Evolutionary conservation across 1,140 invertebrate species (phyloP).

Genomic region (Lysiphlebus fabarum): DNA sequence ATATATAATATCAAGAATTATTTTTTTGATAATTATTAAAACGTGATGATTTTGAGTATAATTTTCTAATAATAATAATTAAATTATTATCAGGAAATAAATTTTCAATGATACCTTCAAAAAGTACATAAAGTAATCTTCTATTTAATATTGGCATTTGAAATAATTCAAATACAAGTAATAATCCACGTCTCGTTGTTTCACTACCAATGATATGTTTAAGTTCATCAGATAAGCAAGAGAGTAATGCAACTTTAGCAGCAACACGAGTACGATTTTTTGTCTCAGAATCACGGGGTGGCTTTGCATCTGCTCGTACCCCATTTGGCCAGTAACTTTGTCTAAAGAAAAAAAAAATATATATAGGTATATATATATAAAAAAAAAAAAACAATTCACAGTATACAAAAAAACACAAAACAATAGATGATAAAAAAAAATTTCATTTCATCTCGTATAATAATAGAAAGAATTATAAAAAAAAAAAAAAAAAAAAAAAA

Average conservation of each 20-base stretch:
- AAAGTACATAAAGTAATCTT: conserved; percentile 80
- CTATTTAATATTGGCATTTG: conserved; percentile 83
- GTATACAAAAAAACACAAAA: no score
- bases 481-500: neutral
- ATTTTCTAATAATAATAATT: conserved; percentile 61
- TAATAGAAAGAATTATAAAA: conserved; percentile 11
- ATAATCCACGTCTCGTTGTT: conserved; percentile 79
- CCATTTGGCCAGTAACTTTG: conserved; percentile 80
- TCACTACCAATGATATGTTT: conserved; percentile 89
- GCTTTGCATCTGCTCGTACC: conserved; percentile 60
- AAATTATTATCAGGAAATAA: conserved; percentile 75
- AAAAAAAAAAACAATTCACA: conserved; percentile 8
- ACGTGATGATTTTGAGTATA: conserved; percentile 62
- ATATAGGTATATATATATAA: no score
- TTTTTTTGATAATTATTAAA: conserved; percentile 41
- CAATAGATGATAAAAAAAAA: no score
- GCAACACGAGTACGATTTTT: conserved; percentile 79
- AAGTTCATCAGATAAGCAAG: conserved; percentile 77
- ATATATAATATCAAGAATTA: conserved; percentile 39
- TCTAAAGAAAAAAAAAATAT: conserved; percentile 51
- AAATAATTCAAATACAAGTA: conserved; percentile 85
- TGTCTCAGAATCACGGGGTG: conserved; percentile 67
- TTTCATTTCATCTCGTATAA: conserved; percentile 5
- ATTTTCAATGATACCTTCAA: conserved; percentile 76
- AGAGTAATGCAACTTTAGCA: conserved; percentile 80